These are phyloP conservation scores for Papilio demoleus DNA, from an alignment of 2,888 invertebrate species.

Conservation along the genomic window DNA sequence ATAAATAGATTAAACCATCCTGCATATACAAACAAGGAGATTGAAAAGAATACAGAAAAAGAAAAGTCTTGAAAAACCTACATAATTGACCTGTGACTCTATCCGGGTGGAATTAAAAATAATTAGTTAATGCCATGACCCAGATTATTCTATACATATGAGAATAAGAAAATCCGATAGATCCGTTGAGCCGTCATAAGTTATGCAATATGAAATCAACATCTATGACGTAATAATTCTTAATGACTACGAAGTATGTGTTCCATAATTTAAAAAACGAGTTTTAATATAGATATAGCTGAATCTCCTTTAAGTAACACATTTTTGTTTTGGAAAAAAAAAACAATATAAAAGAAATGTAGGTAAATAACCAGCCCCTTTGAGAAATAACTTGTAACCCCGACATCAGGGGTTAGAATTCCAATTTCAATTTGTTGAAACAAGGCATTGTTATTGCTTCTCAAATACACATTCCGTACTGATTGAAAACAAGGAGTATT, in stretches of 20 bases:
- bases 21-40: background rate
- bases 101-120: too few species aligned
- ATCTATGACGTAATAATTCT: too few species aligned
- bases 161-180: too few species aligned
- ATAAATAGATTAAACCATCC: background rate
- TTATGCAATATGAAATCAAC: too few species aligned
- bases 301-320: background rate
- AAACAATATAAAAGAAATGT: slow-evolving; percentile 24
- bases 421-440: slow-evolving; percentile 33
- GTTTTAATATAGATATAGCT: background rate
- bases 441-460: slow-evolving; percentile 32
- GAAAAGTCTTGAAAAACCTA: background rate
- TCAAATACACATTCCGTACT: slow-evolving; percentile 22
- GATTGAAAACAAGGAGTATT: slow-evolving; percentile 10
- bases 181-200: too few species aligned
- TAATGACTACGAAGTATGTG: too few species aligned
- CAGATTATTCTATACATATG: too few species aligned
- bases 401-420: slow-evolving; percentile 30
- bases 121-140: too few species aligned
- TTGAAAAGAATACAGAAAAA: background rate
- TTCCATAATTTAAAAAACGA: background rate
- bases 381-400: slow-evolving; percentile 32
- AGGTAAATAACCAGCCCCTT: slow-evolving; percentile 29
- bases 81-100: background rate
- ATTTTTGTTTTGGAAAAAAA: slow-evolving; percentile 16